These are phyloP conservation scores for Sialis lutaria DNA, from an alignment of 2,888 invertebrate species.

Conservation along the genomic window DNA sequence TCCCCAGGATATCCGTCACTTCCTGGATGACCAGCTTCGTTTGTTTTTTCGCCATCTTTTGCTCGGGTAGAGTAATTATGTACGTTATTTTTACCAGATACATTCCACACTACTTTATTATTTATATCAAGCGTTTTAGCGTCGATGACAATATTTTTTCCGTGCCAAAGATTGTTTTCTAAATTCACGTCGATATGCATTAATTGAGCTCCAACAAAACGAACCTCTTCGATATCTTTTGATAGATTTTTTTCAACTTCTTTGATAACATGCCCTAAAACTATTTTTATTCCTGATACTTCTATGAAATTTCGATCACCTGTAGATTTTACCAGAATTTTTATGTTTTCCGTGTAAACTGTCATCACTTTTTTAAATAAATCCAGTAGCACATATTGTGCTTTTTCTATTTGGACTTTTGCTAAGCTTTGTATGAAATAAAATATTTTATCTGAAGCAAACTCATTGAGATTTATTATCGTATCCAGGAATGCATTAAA, in stretches of 20 bases:
- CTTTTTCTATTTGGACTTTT: neutral
- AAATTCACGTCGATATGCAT: slow-evolving; percentile 11
- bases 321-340: slow-evolving; percentile 1
- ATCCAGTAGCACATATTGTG: neutral
- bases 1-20: slow-evolving; percentile 14
- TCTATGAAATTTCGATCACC: slow-evolving; percentile 11
- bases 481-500: neutral
- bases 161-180: slow-evolving; percentile 10
- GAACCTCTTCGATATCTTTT: slow-evolving; percentile 11
- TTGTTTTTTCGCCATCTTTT: slow-evolving; percentile 5
- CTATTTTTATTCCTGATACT: slow-evolving; percentile 10
- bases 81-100: slow-evolving; percentile 11
- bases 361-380: neutral
- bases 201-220: slow-evolving; percentile 10
- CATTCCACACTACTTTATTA: slow-evolving; percentile 11
- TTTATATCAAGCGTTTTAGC: slow-evolving; percentile 11
- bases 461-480: neutral
- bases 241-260: slow-evolving; percentile 2
- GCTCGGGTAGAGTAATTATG: slow-evolving; percentile 6
- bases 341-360: neutral
- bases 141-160: slow-evolving; percentile 11
- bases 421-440: neutral
- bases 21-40: slow-evolving; percentile 11
- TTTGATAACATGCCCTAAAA: slow-evolving; percentile 10
- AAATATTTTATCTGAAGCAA: neutral